Base-by-base conservation (phyloP, 2,888 invertebrate species). In the Phortica magna region DNA sequence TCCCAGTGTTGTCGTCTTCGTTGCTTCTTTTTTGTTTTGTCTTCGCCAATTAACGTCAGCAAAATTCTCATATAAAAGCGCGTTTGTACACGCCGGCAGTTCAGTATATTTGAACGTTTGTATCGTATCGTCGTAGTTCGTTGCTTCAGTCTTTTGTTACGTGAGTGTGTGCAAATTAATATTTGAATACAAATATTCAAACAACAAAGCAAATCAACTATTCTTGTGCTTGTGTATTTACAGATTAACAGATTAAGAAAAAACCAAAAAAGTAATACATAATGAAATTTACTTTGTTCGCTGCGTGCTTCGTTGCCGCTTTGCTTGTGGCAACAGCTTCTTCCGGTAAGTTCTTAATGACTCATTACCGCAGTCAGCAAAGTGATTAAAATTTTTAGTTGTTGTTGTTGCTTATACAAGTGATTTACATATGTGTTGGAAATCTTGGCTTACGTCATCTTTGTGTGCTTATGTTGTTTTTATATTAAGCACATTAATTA, bases 41-140 rank as follows among this genome's bases (percentile, higher is more conserved):
- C 80, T 79, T 81, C 88, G 84, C 83, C 84, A 88, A 81, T 59
- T 19, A 79, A 77, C 71, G 14, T 53, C 10, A 39, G 14, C 65
- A 72, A 75, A 83, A 89, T 88, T 88, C 89, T 85, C 88, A 89
- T 86, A 86, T 86, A 86, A 84, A 85, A 88, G 81, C 77, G 72
- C 5, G 65, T 12, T 78, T 59, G 22, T 77, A 74, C 74, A 77
- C 48, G 61, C n/a, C 78, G 78, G 77, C 74, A 80, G 88, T 74
- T 86, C 89, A 86, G 89, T 86, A 84, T 78, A 64, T 85, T 88
- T 82, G 39, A 68, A 79, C 77, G 82, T 79, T 80, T 79, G 76
- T 72, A 75, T 55, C 78, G 64, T 22, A 73, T 22, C 61, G 77
- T 22, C 61, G 77, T 65, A 80, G 90, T 90, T 89, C 77, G 84